Evolutionary conservation across 2,797 vertebrate species (phyloP), one percentile per base, ranked within the genome.

Genomic region (Iguana delicatissima): DNA sequence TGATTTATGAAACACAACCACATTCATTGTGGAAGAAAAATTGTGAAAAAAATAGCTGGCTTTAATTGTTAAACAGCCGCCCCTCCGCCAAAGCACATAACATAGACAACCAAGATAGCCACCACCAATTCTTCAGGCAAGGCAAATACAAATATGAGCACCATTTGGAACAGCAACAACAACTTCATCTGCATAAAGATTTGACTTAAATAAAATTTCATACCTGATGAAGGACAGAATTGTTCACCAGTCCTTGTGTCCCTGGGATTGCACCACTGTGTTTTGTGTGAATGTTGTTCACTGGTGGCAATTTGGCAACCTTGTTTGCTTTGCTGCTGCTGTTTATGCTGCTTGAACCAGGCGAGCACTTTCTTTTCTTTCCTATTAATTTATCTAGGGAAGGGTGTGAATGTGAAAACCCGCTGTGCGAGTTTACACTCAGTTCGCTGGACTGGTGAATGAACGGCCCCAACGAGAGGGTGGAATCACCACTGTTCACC

Each of bases 401-500:
- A 92, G 98, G 93, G 93, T 98, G 98, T 9, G 97, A 96, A 96
- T 98, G 98, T 88, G 98, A 95, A 94, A 98, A 98, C 96, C 97
- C 94, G 96, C 97, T 93, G 86, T 99, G 98, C 88, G 97, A 96
- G 90, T 96, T 97, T 35, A 95, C 93, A 90, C 94, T 95, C 94
- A 98, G 96, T 76, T 98, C 98, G 0, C 88, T 95, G 89, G 98
- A 93, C 94, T 98, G 99, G 96, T 99, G 99, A 89, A 99, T 98
- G 74, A 99, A 99, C 0, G 99, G 99, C 89, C 99, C 99, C 29
- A 99, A 97, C 16, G 99, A 99, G 77, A 99, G 99, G 0, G 98
- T 99, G 93, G 99, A 99, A 96, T 99, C 98, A 1, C 99, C 97
- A 96, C 99, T 99, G 97, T 99, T 99, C 98, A 99, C 99, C 96